A percentile compares a stretch with the other conserved stretches of the same genome.
Evolutionary conservation across 2,888 invertebrate genomes (phyloP).

Genomic region (Harpagoxenus sublaevis): DNA sequence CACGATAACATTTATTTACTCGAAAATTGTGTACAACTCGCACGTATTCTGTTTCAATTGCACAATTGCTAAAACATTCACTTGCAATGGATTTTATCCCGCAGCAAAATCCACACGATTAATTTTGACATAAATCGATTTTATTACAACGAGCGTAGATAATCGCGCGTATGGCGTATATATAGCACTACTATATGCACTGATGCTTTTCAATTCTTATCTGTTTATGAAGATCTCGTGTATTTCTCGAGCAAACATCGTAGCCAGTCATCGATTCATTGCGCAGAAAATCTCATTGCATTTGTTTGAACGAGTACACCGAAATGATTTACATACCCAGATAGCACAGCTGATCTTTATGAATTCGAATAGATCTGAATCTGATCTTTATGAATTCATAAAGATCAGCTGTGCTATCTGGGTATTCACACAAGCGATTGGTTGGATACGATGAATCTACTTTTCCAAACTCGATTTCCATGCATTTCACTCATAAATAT

Average conservation of each 20-base stretch:
- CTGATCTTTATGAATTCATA: no score
- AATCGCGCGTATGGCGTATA: constrained; percentile 8
- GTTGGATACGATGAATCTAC: constrained; percentile 27
- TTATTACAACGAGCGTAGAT: constrained; percentile 33
- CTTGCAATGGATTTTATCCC: constrained; percentile 31
- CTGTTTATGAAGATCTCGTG: constrained; percentile 35
- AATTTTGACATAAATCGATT: constrained; percentile 44
- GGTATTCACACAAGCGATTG: constrained; percentile 29
- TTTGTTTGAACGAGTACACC: constrained; percentile 6
- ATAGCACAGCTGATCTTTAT: no score
- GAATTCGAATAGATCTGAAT: no score
- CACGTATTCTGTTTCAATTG: constrained; percentile 19
- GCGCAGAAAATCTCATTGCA: constrained; percentile 49
- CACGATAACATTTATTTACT: constrained; percentile 44
- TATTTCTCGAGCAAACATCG: constrained; percentile 14
- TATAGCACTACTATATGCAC: not conserved
- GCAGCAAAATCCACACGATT: constrained; percentile 35
- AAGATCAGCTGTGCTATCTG: no score
- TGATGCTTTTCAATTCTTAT: constrained; percentile 41
- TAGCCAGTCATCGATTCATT: constrained; percentile 38
- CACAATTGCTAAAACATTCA: constrained; percentile 48
- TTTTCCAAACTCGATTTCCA: constrained; percentile 7
- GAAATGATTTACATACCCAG: constrained; percentile 45
- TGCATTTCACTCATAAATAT: constrained; percentile 41
- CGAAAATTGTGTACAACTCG: constrained; percentile 31